Percentiles rank a stretch among this genome's conserved stretches.
Conservation (phyloP, 2,888 invertebrate species). For the Cosmia pyralina region DNA sequence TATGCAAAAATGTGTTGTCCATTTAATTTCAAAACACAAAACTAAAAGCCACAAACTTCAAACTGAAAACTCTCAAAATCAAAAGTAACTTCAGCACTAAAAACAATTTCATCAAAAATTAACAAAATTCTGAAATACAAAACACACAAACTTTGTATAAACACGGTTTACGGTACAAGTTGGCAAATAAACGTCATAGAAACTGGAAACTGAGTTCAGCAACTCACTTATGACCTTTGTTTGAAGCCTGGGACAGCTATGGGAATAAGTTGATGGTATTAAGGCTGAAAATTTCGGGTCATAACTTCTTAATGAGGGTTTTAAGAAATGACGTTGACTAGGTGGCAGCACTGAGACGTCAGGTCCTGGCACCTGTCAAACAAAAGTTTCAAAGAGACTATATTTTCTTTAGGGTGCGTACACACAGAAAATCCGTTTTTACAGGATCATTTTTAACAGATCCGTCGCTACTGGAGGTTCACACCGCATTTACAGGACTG, state of each 20-base stretch:
- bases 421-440: too few species aligned
- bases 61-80: conserved; percentile 7
- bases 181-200: conserved; percentile 50
- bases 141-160: conserved; percentile 46
- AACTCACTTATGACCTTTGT: conserved; percentile 44
- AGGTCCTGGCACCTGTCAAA: too few species aligned
- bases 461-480: too few species aligned
- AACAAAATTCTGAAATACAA: conserved; percentile 35
- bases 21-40: not conserved
- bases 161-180: conserved; percentile 32
- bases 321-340: too few species aligned
- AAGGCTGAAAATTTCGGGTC: not conserved
- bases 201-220: conserved; percentile 38
- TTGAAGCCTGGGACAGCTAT: conserved; percentile 6
- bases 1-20: not conserved
- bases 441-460: too few species aligned
- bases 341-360: too few species aligned
- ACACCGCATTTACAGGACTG: too few species aligned
- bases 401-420: too few species aligned
- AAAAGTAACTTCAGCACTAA: conserved; percentile 10
- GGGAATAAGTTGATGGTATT: conserved; percentile 1
- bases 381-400: too few species aligned
- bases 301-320: not conserved
- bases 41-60: not conserved
- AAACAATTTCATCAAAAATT: conserved; percentile 40